Base-by-base conservation (phyloP, 2,797 vertebrate genomes). In the Epinephelus coioides region DNA sequence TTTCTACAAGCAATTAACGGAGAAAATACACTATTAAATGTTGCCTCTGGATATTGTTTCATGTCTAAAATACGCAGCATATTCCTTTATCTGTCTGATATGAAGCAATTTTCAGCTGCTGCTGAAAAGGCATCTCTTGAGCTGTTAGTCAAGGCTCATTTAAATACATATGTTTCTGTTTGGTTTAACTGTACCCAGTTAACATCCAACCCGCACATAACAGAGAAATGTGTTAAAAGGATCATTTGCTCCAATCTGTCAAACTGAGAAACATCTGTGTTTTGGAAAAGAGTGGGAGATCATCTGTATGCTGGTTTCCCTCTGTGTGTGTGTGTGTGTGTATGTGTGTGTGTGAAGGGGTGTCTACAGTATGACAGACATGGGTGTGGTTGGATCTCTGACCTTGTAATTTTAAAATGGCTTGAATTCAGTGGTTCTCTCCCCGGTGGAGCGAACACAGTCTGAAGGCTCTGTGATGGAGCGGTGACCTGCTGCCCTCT, bases 161-260 rank as follows among this genome's bases (percentile, higher is more conserved):
- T 54, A 57, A 74, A 75, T 71, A 64, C 56, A 80, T 56, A 66
- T 86, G 77, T 86, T 81, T 76, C 53, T 76, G 63, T 79, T 85
- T 78, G 38, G 34, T 82, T 79, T 75, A 56, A 79, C 72, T 57
- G 38, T 73, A 65, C 30, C 57, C 53, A 49, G 56, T 84, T 80
- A 78, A 79, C 76, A 30, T 66, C n/a, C 55, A 69, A 61, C 60
- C 19, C 4, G 7, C 43, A 34, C 65, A 17, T 66, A 61, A 75
- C 53, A 46, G 60, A 70, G 5, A 21, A 62, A 76, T 53, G 66
- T 75, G 80, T 77, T 79, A 67, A 72, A 78, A 62, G 82, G 86
- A 69, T 88, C 23, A 76, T 87, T 86, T 83, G 72, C 55, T 73
- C 19, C 73, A 84, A 73, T 89, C 80, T 86, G 82, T 88, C 76